Conservation (phyloP, 2,797 vertebrate genomes). For the Emys orbicularis region DNA sequence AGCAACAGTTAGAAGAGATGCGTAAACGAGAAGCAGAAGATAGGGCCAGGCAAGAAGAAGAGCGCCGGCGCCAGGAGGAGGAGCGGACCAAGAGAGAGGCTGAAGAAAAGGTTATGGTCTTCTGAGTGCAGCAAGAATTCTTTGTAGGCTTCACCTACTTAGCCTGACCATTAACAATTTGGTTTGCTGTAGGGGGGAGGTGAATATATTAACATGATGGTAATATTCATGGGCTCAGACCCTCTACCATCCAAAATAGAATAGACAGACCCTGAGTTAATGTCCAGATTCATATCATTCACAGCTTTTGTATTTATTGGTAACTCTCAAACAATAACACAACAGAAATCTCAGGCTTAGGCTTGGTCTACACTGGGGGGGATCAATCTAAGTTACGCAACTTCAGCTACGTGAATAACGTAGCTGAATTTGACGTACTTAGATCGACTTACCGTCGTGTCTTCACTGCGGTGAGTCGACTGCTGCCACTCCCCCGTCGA, state of each 20-base stretch:
- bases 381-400: no score
- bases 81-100: conserved; percentile 89
- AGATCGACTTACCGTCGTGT: no score
- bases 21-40: conserved; percentile 95
- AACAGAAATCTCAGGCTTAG: not conserved
- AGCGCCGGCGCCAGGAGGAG: conserved; percentile 92
- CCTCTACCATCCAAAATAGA: not conserved
- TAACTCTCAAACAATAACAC: not conserved
- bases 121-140: conserved; percentile 41
- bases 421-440: no score
- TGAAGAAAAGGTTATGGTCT: conserved; percentile 92
- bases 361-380: no score
- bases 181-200: conserved; percentile 8
- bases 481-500: no score
- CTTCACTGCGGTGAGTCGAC: no score
- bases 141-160: conserved; percentile 10
- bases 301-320: not conserved
- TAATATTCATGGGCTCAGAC: not conserved
- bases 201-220: not conserved
- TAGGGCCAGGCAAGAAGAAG: conserved; percentile 91
- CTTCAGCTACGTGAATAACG: no score
- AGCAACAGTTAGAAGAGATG: conserved; percentile 97
- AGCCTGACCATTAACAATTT: conserved; percentile 12
- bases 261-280: not conserved
- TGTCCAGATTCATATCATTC: not conserved